phyloP scores from a whole-genome alignment of 2,113 vertebrate species.

The Rhinogobius similis region DNA sequence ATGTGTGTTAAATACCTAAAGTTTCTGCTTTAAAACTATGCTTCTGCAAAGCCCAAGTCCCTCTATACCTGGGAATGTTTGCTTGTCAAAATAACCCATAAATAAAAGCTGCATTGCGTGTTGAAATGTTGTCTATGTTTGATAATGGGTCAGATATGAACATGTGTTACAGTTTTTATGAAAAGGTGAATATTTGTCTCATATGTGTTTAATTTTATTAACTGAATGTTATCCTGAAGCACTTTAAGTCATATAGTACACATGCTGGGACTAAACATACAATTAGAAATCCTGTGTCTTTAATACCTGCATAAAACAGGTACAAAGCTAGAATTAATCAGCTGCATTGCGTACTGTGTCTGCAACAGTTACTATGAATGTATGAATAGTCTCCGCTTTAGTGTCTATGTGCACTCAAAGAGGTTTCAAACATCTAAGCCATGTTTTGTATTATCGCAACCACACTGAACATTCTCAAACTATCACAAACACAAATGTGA shows the following conservation, averaged over 20 bases:
- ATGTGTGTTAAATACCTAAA: slow-evolving; percentile 60
- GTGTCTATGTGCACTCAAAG: slow-evolving; percentile 17
- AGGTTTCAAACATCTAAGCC: slow-evolving; percentile 22
- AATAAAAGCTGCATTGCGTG: slow-evolving; percentile 27
- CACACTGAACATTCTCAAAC: slow-evolving; percentile 38
- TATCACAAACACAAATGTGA: slow-evolving; percentile 58
- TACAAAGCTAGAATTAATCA: neutral
- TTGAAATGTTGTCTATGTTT: slow-evolving; percentile 29
- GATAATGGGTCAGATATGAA: slow-evolving; percentile 1
- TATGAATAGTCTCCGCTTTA: slow-evolving; percentile 17
- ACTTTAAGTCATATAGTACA: slow-evolving; percentile 31
- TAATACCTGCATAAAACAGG: slow-evolving; percentile 13
- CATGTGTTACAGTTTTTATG: slow-evolving; percentile 13
- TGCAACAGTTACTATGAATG: neutral
- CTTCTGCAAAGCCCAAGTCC: slow-evolving; percentile 52
- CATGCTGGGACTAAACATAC: slow-evolving; percentile 34
- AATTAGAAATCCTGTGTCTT: slow-evolving; percentile 19
- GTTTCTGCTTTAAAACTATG: slow-evolving; percentile 55
- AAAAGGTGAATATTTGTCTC: slow-evolving; percentile 17
- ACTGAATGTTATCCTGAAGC: slow-evolving; percentile 39
- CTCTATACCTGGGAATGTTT: slow-evolving; percentile 50
- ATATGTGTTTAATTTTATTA: slow-evolving; percentile 28
- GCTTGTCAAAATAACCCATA: slow-evolving; percentile 48
- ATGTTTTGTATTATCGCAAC: slow-evolving; percentile 44
- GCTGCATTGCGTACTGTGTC: neutral